These are phyloP conservation scores for Hirtodrosophila duncani DNA, from an alignment of 2,888 invertebrate species.

Conservation along the genomic window DNA sequence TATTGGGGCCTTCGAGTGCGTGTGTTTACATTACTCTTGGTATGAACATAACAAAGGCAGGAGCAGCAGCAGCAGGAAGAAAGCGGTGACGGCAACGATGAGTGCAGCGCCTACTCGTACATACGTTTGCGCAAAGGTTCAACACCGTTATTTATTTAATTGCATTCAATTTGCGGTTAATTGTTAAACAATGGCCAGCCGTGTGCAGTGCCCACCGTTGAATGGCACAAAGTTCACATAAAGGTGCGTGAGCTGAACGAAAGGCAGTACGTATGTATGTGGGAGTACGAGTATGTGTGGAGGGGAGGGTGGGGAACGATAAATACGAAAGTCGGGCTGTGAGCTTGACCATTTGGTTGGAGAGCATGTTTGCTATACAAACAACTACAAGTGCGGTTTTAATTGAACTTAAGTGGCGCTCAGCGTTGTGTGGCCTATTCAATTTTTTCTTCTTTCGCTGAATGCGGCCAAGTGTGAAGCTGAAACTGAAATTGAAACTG, in stretches of 20 bases:
- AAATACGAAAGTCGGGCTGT: too few relatives aligned
- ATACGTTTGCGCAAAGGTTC: conserved; percentile 68
- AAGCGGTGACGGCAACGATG: conserved; percentile 17
- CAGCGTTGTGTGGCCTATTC: conserved; percentile 13
- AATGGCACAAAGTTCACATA: conserved; percentile 21
- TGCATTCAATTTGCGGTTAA: conserved; percentile 74
- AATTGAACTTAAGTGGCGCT: conserved; percentile 69
- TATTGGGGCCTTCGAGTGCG: conserved; percentile 7
- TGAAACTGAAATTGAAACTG: conserved; percentile 13
- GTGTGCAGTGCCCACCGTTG: conserved; percentile 26
- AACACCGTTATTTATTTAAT: conserved; percentile 74
- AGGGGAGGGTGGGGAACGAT: too few relatives aligned
- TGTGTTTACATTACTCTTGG: conserved; percentile 33
- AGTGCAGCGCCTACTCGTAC: conserved; percentile 52
- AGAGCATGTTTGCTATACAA: conserved; percentile 62
- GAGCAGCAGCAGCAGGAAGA: conserved; percentile 7
- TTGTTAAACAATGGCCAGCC: conserved; percentile 69
- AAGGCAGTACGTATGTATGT: conserved; percentile 8
- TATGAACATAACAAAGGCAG: conserved; percentile 32
- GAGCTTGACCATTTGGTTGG: conserved; percentile 20
- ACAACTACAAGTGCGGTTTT: conserved; percentile 72
- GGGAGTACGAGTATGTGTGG: conserved; percentile 6
- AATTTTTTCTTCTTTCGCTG: conserved; percentile 35
- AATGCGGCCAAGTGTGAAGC: conserved; percentile 36
- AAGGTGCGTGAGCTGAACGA: conserved; percentile 14